phyloP scores from a whole-genome alignment of 1,140 invertebrate genomes.

The Scaptomyza hsui region DNA sequence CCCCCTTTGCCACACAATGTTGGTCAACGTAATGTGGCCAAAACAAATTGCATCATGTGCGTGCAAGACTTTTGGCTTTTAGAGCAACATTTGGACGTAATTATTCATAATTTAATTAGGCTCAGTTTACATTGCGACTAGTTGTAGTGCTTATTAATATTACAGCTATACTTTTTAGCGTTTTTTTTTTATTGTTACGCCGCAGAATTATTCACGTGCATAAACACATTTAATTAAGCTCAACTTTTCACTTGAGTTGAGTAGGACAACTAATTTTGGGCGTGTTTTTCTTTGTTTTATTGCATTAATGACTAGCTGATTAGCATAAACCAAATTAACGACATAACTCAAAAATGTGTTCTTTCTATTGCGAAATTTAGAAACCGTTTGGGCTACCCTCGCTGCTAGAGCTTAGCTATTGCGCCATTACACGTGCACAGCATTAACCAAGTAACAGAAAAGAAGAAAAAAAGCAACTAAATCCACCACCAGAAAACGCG shows the following conservation, averaged over 20 bases:
- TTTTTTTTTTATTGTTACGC: slow-evolving; percentile 61
- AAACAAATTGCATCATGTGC: slow-evolving; percentile 82
- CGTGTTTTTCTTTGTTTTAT: slow-evolving; percentile 41
- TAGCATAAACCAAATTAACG: slow-evolving; percentile 64
- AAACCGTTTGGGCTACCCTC: slow-evolving; percentile 32
- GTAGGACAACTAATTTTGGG: slow-evolving; percentile 32
- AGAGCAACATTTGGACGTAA: slow-evolving; percentile 63
- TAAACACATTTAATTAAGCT: slow-evolving; percentile 82
- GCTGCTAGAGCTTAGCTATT: slow-evolving; percentile 6
- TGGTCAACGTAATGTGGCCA: slow-evolving; percentile 53
- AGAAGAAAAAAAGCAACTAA: slow-evolving; percentile 14
- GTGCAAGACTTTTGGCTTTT: slow-evolving; percentile 62
- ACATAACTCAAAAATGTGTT: slow-evolving; percentile 22
- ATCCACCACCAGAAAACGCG: slow-evolving; percentile 42
- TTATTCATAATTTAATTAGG: slow-evolving; percentile 84
- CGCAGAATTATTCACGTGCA: slow-evolving; percentile 74
- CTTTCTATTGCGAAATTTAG: background rate
- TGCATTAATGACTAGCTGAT: slow-evolving; percentile 60
- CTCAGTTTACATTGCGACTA: slow-evolving; percentile 76
- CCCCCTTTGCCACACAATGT: no score
- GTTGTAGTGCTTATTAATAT: slow-evolving; percentile 39
- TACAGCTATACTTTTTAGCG: slow-evolving; percentile 19
- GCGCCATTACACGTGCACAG: slow-evolving; percentile 14
- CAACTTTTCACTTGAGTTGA: background rate
- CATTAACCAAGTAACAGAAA: background rate